Evolutionary conservation across 2,888 invertebrate species (phyloP).

Genomic region (Epistrophella euchroma): DNA sequence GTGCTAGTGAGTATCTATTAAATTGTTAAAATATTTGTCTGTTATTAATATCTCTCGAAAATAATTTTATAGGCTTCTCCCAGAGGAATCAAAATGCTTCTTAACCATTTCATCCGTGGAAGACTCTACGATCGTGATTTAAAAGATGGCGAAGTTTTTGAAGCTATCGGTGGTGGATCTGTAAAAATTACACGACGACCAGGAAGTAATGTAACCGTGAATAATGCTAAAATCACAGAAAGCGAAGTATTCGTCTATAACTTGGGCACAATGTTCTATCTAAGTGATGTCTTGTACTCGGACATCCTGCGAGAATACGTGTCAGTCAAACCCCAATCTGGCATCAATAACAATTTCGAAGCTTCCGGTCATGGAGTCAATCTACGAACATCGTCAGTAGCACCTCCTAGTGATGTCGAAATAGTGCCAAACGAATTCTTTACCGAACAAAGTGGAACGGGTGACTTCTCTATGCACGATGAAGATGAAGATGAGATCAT

Average conservation of each 20-base stretch:
- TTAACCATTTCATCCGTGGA: slow-evolving; percentile 87
- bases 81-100: slow-evolving; percentile 86
- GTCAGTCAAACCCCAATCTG: slow-evolving; percentile 77
- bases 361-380: slow-evolving; percentile 74
- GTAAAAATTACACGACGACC: slow-evolving; percentile 84
- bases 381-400: slow-evolving; percentile 74
- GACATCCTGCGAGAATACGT: slow-evolving; percentile 82
- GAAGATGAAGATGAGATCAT: slow-evolving; percentile 84
- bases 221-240: slow-evolving; percentile 86
- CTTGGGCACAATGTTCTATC: slow-evolving; percentile 87
- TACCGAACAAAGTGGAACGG: slow-evolving; percentile 81
- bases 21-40: background rate
- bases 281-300: slow-evolving; percentile 86
- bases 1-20: slow-evolving; percentile 79
- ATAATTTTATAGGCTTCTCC: slow-evolving; percentile 84
- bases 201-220: slow-evolving; percentile 84
- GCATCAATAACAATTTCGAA: slow-evolving; percentile 78
- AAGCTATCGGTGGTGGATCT: slow-evolving; percentile 86
- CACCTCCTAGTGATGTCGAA: slow-evolving; percentile 82
- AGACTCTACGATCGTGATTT: slow-evolving; percentile 86
- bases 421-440: slow-evolving; percentile 83
- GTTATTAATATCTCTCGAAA: background rate
- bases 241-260: slow-evolving; percentile 88
- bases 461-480: slow-evolving; percentile 81
- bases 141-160: slow-evolving; percentile 85